Base-by-base conservation (phyloP, 1,140 invertebrate species). In the Trichomalopsis sarcophagae region DNA sequence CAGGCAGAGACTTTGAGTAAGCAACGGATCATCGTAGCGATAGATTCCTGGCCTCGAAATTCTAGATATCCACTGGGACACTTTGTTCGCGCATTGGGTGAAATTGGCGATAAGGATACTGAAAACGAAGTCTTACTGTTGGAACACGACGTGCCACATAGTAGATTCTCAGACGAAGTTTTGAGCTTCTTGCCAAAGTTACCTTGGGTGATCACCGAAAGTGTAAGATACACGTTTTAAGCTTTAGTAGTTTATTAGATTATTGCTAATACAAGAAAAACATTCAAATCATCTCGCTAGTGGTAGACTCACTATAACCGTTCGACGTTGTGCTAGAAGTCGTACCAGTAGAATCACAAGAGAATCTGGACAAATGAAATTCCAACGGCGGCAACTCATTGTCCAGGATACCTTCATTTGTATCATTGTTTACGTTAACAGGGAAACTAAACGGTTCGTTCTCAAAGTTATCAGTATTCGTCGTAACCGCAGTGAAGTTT, bases 141-240 rank as follows among this genome's bases (percentile, higher is more conserved):
- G 71, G 99, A 99, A 91, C 98, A 99, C 91, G 99, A 99, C 93
- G 96, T 99, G 27, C 99, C 99, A 0, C 98, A 99, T 91, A 97
- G 96, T 88, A 95, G 97, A 88, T 99, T 99, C 91, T 98, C 98
- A 1, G 97, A 99, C 89, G 96, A 97, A 75, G 99, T 99, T 36
- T 95, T 99, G 0, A 96, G 96, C 84, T 99, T 97, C 91, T 93
- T 99, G 36, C 99, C 99, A 0, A 95, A 96, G 88, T 89, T 98
- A 88, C 97, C 98, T 14, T 99, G 98, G 98, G 92, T 94, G 27
- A 98, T 99, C 84, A 97, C 97, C 0, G 95, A 96, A 44, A 95
- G 97, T 92, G 97, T 97, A 90, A 92, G 90, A 68, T 33, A 73
- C 50, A n/a, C 47, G 50, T 50, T 81, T 50, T 66, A 47, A 69